Evolutionary conservation across 2,797 vertebrate genomes (phyloP).

Genomic region (Chromis chromis): DNA sequence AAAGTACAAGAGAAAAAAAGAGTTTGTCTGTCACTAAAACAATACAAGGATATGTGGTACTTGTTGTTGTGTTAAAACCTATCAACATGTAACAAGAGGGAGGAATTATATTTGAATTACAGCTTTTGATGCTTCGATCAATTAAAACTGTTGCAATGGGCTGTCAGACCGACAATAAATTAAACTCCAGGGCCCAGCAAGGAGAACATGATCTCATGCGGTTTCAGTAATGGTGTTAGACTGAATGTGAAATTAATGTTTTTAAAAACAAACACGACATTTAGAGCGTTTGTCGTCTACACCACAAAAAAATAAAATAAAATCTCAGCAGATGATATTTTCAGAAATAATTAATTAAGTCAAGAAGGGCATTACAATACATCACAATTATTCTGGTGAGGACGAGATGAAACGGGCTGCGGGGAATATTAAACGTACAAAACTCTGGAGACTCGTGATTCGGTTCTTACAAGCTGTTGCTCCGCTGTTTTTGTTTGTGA

Average conservation of each 20-base stretch:
- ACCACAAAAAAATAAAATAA: background rate
- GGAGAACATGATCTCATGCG: background rate
- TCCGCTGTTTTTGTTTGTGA: background rate
- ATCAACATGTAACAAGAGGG: background rate
- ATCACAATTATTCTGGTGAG: background rate
- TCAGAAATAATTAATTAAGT: background rate
- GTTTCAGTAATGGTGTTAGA: background rate
- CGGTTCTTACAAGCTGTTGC: background rate
- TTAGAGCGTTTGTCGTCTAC: background rate
- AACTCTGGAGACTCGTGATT: background rate
- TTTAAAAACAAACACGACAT: conserved; percentile 2
- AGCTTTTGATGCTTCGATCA: conserved; percentile 17
- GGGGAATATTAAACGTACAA: background rate
- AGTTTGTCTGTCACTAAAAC: background rate
- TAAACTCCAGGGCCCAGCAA: background rate
- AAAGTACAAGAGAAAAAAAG: background rate
- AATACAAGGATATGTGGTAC: background rate
- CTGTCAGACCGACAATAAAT: conserved; percentile 17
- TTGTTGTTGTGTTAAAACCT: background rate
- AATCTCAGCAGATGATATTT: background rate
- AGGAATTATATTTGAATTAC: conserved; percentile 3
- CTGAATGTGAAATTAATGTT: background rate
- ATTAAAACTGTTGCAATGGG: background rate
- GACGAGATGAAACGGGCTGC: background rate
- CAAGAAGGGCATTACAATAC: background rate